Percentiles rank a stretch among this genome's conserved stretches.
Evolutionary conservation across 2,888 invertebrate genomes (phyloP).

Genomic region (Orthosia gracilis): DNA sequence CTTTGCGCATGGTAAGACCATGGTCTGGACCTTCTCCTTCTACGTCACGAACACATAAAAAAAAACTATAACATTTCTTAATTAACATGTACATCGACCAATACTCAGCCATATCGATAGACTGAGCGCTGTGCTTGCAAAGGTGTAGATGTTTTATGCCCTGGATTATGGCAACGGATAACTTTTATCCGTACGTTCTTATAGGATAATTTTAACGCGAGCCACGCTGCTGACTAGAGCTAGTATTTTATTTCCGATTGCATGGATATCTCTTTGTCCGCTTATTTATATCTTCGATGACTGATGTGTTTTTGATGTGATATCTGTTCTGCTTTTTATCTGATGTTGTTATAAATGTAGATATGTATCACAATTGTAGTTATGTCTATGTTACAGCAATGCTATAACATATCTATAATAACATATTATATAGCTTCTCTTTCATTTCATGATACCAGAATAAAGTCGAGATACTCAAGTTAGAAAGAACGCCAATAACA

Average conservation of each 20-base stretch:
- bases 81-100: too few relatives aligned
- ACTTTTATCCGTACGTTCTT: too few relatives aligned
- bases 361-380: background rate
- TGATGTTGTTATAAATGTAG: background rate
- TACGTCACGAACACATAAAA: too few relatives aligned
- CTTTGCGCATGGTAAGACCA: background rate
- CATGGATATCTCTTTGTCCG: constrained; percentile 1
- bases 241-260: constrained; percentile 3
- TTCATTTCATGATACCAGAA: background rate
- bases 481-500: constrained; percentile 2
- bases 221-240: background rate
- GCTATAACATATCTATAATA: too few relatives aligned
- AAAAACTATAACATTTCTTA: too few relatives aligned
- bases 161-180: too few relatives aligned
- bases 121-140: too few relatives aligned
- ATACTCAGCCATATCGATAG: too few relatives aligned
- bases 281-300: constrained; percentile 17
- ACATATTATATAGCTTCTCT: too few relatives aligned
- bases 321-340: constrained; percentile 4
- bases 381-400: background rate
- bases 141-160: too few relatives aligned
- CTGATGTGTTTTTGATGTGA: constrained; percentile 47
- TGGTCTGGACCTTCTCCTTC: background rate
- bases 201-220: background rate
- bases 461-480: background rate